Evolutionary conservation across 2,888 invertebrate genomes (phyloP), one percentile per base, ranked within the genome.

Genomic region (Erannis defoliaria): DNA sequence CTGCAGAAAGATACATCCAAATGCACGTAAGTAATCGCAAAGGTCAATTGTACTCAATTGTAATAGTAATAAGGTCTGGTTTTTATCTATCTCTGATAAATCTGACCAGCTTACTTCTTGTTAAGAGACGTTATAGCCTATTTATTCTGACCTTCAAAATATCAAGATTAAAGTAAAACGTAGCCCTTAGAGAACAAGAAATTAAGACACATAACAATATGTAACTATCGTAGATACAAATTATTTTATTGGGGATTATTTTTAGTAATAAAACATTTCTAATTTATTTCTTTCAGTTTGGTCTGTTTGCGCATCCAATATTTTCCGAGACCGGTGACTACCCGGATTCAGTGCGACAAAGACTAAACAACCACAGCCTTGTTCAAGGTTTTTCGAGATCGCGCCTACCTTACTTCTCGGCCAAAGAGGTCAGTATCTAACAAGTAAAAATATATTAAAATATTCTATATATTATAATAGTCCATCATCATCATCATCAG

Each of bases 1-100:
- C 94, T 0, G 93, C 94, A 0, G 93, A 94, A 38, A 80, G 90
- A 74, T 93, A 93, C 71, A 81, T 94, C 65, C 93, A 94, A 75
- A 94, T 94, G 89, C 85, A 88, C 70, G 95, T 95, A 72, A 83
- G 93, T 85, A 10, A 10, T 29, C 4, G 3, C 8, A 38, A 19
- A 0, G 5, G 4, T 6, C 18, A 6, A 9, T 37, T 8, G 37
- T n/a, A n/a, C 33, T n/a, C 33, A 1, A n/a, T 33, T 35, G n/a
- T n/a, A n/a, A n/a, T n/a, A n/a, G n/a, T n/a, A n/a, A n/a, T n/a
- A n/a, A n/a, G n/a, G n/a, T n/a, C n/a, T n/a, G n/a, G n/a, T n/a
- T n/a, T n/a, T n/a, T n/a, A n/a, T n/a, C n/a, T n/a, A n/a, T n/a
- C n/a, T n/a, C n/a, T n/a, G n/a, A n/a, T n/a, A n/a, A n/a, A n/a